These are phyloP conservation scores for Xenopus tropicalis DNA, from an alignment of 2,113 vertebrate genomes.

Conservation along the genomic window DNA sequence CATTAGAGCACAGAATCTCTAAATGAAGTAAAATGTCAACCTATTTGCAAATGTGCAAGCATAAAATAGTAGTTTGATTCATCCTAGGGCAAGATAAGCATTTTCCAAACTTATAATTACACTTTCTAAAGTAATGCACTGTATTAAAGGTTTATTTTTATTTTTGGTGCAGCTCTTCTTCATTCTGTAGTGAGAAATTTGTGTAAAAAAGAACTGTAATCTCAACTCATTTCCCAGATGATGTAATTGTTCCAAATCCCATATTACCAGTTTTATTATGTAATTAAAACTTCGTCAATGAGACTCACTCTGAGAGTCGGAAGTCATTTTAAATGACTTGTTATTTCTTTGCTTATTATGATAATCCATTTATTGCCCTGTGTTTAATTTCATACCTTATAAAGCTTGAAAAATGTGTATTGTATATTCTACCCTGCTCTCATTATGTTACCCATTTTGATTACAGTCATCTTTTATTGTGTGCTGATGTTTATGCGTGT, in stretches of 20 bases:
- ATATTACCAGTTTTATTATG: constrained; percentile 34
- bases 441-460: constrained; percentile 58
- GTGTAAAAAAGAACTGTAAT: too few species aligned
- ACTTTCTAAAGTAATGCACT: too few species aligned
- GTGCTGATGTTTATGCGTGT: constrained; percentile 51
- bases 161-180: too few species aligned
- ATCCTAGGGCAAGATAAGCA: too few species aligned
- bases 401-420: constrained; percentile 61
- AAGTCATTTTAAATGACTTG: constrained; percentile 43
- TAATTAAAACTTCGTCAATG: constrained; percentile 41
- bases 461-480: constrained; percentile 58
- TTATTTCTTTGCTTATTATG: constrained; percentile 51
- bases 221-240: constrained; percentile 21
- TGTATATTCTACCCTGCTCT: constrained; percentile 53
- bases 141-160: too few species aligned
- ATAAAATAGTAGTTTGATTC: too few species aligned
- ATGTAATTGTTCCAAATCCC: constrained; percentile 39
- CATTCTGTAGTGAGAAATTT: too few species aligned
- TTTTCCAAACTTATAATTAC: too few species aligned
- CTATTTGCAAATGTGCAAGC: too few species aligned
- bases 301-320: constrained; percentile 27
- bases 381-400: constrained; percentile 67
- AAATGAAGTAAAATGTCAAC: too few species aligned
- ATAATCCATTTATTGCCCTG: constrained; percentile 52
- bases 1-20: too few species aligned